Conservation (phyloP, 2,113 vertebrate genomes). For the Alosa alosa region DNA sequence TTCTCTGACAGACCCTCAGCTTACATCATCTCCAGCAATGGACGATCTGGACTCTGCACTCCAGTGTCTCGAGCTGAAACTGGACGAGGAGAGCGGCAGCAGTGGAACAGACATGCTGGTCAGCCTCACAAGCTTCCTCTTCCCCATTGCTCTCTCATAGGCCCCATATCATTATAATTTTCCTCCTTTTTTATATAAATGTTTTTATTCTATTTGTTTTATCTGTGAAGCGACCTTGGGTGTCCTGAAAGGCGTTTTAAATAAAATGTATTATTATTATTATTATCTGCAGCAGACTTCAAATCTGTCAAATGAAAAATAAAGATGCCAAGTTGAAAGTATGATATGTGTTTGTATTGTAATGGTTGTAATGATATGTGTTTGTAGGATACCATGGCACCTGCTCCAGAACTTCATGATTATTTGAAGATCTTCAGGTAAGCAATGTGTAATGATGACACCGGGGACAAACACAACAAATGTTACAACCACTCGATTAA, state of each 20-base stretch:
- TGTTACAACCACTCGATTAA: too few relatives aligned
- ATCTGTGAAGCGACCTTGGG: too few relatives aligned
- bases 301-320: neutral
- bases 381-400: constrained; percentile 55
- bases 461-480: too few relatives aligned
- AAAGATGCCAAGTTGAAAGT: neutral
- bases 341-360: neutral
- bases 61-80: constrained; percentile 73
- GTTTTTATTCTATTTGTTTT: too few relatives aligned
- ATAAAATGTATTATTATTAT: too few relatives aligned
- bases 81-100: constrained; percentile 59
- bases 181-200: too few relatives aligned
- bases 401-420: constrained; percentile 66
- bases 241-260: too few relatives aligned
- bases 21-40: constrained; percentile 50
- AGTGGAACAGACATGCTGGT: constrained; percentile 66
- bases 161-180: neutral
- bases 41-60: constrained; percentile 76
- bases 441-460: constrained; percentile 20
- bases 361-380: neutral
- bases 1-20: constrained; percentile 60
- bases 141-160: neutral
- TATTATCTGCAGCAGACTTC: neutral
- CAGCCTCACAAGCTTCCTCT: neutral
- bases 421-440: constrained; percentile 75